Evolutionary conservation across 2,888 invertebrate genomes (phyloP).

Genomic region (Megamerina dolium): DNA sequence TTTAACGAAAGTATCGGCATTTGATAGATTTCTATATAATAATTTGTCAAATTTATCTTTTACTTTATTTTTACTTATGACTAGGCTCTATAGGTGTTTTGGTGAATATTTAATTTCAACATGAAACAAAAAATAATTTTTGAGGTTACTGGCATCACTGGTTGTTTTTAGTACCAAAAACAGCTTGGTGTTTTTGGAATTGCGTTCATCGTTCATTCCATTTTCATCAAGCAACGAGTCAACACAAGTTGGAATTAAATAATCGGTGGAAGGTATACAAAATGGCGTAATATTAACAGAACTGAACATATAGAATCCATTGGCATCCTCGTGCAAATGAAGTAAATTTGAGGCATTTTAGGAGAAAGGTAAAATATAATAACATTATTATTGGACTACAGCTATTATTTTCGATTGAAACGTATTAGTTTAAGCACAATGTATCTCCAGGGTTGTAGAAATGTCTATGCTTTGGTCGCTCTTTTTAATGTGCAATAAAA

Average conservation of each 20-base stretch:
- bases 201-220: constrained; percentile 20
- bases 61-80: no score
- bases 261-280: background rate
- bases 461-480: constrained; percentile 56
- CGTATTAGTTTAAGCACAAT: constrained; percentile 53
- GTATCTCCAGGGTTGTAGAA: constrained; percentile 57
- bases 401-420: no score
- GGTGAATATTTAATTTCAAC: no score
- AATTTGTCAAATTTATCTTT: no score
- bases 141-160: no score
- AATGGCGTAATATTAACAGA: constrained; percentile 7
- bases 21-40: no score
- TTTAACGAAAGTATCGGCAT: no score
- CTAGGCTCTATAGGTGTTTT: no score
- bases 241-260: background rate
- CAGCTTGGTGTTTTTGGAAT: no score
- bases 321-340: constrained; percentile 25
- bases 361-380: constrained; percentile 32
- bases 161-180: no score
- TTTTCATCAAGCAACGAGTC: constrained; percentile 11
- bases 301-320: constrained; percentile 19
- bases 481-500: constrained; percentile 52
- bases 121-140: no score
- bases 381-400: no score
- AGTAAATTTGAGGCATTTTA: constrained; percentile 16